Percentiles rank a stretch among this genome's conserved stretches.
These are phyloP conservation scores for Hyalella azteca DNA, from an alignment of 2,888 invertebrate species.

Conservation along the genomic window DNA sequence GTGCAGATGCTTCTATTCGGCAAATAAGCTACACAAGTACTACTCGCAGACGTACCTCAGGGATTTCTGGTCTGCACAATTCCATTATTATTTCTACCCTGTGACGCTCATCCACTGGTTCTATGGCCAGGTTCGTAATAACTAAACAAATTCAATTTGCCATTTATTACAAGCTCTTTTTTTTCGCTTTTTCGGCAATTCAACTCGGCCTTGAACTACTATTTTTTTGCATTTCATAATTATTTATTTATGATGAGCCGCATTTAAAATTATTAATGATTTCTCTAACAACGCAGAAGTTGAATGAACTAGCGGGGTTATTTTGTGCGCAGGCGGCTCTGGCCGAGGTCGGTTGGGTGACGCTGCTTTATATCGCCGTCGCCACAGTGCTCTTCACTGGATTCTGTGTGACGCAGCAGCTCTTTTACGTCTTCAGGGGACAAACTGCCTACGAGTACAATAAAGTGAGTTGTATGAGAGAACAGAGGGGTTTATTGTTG, in stretches of 20 bases:
- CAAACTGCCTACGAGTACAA: conserved; percentile 58
- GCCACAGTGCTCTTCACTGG: conserved; percentile 55
- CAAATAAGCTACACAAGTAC: conserved; percentile 50
- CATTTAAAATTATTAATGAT: too few species aligned
- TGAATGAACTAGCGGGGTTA: too few species aligned
- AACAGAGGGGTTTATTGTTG: too few species aligned
- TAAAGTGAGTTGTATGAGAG: conserved; percentile 48
- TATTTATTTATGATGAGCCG: too few species aligned
- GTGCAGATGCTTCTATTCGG: conserved; percentile 51
- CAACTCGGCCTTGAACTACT: too few species aligned
- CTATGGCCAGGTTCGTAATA: conserved; percentile 45
- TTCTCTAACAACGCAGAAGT: too few species aligned
- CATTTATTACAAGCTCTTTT: too few species aligned
- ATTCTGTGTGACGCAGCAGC: conserved; percentile 55
- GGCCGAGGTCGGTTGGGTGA: conserved; percentile 57
- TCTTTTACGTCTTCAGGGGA: conserved; percentile 53
- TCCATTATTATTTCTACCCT: conserved; percentile 57
- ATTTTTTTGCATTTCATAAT: too few species aligned
- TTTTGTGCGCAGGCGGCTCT: conserved; percentile 52
- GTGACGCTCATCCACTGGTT: conserved; percentile 53
- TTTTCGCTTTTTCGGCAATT: too few species aligned
- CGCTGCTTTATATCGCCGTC: conserved; percentile 51
- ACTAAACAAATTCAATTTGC: too few species aligned
- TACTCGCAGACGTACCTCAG: conserved; percentile 55
- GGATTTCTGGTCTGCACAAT: conserved; percentile 53